Percentiles rank a stretch among this genome's conserved stretches.
Conservation (phyloP, 2,888 invertebrate species). For the Agrotis clavis region DNA sequence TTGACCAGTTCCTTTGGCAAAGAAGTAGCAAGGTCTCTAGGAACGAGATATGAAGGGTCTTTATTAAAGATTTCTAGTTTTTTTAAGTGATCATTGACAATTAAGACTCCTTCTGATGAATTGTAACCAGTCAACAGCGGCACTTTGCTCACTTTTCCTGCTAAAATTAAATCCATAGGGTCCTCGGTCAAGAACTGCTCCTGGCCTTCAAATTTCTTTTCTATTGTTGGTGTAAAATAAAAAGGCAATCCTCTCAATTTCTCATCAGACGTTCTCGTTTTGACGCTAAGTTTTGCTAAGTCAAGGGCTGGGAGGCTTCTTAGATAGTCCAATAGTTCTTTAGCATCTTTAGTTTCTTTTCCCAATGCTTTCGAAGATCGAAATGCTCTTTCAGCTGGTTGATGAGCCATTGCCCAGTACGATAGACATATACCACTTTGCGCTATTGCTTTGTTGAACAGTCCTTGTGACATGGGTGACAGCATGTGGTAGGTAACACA, state of each 20-base stretch:
- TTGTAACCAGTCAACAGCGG: conserved; percentile 80
- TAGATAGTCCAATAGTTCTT: conserved; percentile 74
- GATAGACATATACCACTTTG: conserved; percentile 81
- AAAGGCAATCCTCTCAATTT: conserved; percentile 74
- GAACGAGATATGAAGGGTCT: conserved; percentile 74
- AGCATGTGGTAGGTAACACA: conserved; percentile 82
- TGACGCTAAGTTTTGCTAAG: conserved; percentile 69
- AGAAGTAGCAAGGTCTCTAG: conserved; percentile 72
- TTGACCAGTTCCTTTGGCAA: conserved; percentile 65
- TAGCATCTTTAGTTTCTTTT: conserved; percentile 73
- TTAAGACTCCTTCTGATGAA: conserved; percentile 77
- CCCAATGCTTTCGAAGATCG: conserved; percentile 76
- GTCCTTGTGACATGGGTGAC: conserved; percentile 81
- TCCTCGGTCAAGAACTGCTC: conserved; percentile 76
- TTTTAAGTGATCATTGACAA: conserved; percentile 66
- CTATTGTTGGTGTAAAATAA: conserved; percentile 78
- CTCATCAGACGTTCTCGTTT: conserved; percentile 75
- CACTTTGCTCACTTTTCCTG: conserved; percentile 72
- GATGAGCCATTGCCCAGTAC: conserved; percentile 74
- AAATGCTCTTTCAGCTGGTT: conserved; percentile 74
- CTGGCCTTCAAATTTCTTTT: conserved; percentile 73
- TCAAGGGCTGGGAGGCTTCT: conserved; percentile 72
- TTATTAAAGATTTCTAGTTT: conserved; percentile 71
- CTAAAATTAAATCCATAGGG: conserved; percentile 70
- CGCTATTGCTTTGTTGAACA: conserved; percentile 82